These are phyloP conservation scores for Nothura maculosa DNA, from an alignment of 2,797 vertebrate species.

Conservation along the genomic window DNA sequence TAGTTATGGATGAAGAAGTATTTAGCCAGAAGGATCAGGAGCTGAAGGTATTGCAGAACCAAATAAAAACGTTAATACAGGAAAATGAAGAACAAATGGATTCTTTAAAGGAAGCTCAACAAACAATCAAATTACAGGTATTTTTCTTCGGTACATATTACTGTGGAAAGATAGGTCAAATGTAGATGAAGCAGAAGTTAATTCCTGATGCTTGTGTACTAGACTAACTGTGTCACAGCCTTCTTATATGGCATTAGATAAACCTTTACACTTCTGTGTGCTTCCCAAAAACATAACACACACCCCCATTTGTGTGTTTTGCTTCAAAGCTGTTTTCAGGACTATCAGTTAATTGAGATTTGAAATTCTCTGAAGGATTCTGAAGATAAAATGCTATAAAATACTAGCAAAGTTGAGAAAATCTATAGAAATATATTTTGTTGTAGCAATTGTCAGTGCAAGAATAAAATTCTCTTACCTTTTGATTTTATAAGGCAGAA, in stretches of 20 bases:
- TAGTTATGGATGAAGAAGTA: conserved; percentile 80
- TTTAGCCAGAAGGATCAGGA: conserved; percentile 84
- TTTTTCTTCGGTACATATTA: neutral
- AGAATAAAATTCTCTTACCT: neutral
- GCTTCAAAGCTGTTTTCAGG: neutral
- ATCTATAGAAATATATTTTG: neutral
- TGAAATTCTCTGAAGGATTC: neutral
- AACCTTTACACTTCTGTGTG: neutral
- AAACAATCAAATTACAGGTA: conserved; percentile 86
- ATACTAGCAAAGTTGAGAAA: neutral
- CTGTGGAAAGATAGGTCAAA: neutral
- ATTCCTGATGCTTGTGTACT: neutral
- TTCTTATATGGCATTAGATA: neutral
- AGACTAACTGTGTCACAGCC: neutral
- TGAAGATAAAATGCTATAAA: neutral
- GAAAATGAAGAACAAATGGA: conserved; percentile 77
- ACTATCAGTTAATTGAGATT: neutral
- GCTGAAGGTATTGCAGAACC: conserved; percentile 79
- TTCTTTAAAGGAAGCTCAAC: conserved; percentile 82
- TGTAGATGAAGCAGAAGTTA: neutral
- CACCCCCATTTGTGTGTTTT: neutral
- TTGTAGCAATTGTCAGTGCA: neutral
- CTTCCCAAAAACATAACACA: neutral
- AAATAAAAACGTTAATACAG: conserved; percentile 80
- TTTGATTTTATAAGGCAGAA: neutral